Conservation (phyloP, 2,113 vertebrate genomes). For the Plestiodon gilberti region DNA sequence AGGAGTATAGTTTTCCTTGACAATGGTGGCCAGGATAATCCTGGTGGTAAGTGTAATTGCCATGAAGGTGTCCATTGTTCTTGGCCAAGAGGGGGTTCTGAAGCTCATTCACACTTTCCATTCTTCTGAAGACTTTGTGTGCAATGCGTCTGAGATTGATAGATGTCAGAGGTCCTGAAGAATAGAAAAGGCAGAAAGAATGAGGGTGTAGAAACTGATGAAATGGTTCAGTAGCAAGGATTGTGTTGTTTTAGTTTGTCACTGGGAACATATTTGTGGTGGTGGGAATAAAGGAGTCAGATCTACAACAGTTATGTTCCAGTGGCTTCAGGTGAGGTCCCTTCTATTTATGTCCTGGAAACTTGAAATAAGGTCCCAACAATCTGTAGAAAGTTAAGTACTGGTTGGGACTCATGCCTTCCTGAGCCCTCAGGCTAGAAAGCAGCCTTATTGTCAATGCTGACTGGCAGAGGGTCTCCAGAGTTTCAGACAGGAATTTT, state of each 20-base stretch:
- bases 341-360: neutral
- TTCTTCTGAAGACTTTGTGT: slow-evolving; percentile 51
- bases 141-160: fast-evolving
- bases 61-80: slow-evolving; percentile 82
- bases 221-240: slow-evolving; percentile 14
- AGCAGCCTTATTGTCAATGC: too few relatives aligned
- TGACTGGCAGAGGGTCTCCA: too few relatives aligned
- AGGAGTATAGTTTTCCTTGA: slow-evolving; percentile 87
- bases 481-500: too few relatives aligned
- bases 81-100: slow-evolving; percentile 92
- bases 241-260: neutral
- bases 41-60: slow-evolving; percentile 82
- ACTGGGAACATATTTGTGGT: neutral
- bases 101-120: slow-evolving; percentile 94
- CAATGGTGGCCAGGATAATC: slow-evolving; percentile 79
- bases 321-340: neutral
- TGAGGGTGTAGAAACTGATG: neutral
- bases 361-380: neutral
- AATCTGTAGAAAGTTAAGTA: neutral
- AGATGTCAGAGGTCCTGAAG: slow-evolving; percentile 28
- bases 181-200: slow-evolving; percentile 37
- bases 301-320: neutral
- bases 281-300: neutral
- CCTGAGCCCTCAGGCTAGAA: too few relatives aligned
- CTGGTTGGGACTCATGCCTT: neutral